A percentile compares a stretch with the other conserved stretches of the same genome.
phyloP scores from a whole-genome alignment of 2,797 vertebrate species.

The Miichthys miiuy region DNA sequence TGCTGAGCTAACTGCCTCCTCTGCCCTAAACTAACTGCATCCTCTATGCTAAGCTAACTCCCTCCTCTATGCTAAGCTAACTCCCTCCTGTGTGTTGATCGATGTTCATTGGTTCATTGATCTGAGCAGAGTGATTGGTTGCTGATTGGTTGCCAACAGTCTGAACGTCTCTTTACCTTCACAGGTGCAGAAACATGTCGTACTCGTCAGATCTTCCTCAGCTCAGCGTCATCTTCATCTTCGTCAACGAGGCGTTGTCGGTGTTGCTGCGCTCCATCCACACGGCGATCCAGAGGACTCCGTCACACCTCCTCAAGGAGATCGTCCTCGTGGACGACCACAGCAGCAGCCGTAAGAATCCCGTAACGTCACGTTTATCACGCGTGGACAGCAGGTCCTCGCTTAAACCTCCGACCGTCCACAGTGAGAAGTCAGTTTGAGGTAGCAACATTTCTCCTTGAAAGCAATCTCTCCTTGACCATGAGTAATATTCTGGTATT shows the following conservation, averaged over 20 bases:
- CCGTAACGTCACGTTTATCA: neutral
- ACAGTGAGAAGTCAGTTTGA: too few species aligned
- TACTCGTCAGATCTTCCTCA: slow-evolving; percentile 92
- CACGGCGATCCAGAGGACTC: slow-evolving; percentile 92
- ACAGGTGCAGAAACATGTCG: slow-evolving; percentile 93
- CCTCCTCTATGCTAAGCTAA: too few species aligned
- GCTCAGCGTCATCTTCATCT: slow-evolving; percentile 96
- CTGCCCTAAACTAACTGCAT: too few species aligned
- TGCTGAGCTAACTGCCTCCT: too few species aligned
- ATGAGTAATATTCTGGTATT: neutral
- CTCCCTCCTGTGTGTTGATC: neutral
- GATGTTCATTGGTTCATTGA: slow-evolving; percentile 2
- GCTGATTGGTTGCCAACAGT: too few species aligned
- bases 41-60: too few species aligned
- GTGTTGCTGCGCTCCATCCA: slow-evolving; percentile 95
- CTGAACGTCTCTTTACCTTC: neutral
- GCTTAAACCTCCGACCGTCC: too few species aligned
- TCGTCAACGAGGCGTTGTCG: slow-evolving; percentile 95
- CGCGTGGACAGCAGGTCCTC: too few species aligned
- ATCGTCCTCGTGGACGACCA: slow-evolving; percentile 97
- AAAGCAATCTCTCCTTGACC: too few species aligned
- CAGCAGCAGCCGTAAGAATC: slow-evolving; percentile 90
- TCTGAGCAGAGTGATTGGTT: neutral
- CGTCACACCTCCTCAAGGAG: slow-evolving; percentile 93
- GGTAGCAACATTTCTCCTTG: too few species aligned